Conservation (phyloP, 2,797 vertebrate species). For the Cygnus olor region DNA sequence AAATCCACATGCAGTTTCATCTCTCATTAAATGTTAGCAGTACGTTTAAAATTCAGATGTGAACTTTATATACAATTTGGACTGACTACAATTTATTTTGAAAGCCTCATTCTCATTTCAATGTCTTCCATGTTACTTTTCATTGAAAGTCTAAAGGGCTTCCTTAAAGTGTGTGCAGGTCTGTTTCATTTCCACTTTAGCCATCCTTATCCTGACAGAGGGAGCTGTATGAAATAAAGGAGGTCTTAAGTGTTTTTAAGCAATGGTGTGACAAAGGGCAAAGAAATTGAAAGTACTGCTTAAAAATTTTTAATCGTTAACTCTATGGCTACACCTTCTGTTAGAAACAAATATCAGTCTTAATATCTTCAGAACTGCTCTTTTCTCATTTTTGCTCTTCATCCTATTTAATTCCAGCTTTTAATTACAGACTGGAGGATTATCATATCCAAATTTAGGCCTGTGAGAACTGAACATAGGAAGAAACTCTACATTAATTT, state of each 20-base stretch:
- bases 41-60: neutral
- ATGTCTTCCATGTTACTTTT: neutral
- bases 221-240: neutral
- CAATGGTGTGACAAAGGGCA: neutral
- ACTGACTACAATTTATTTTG: neutral
- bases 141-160: neutral
- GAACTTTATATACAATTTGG: neutral
- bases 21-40: neutral
- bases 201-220: neutral
- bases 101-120: neutral
- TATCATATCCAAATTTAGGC: neutral
- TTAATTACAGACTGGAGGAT: neutral
- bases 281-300: neutral
- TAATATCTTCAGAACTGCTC: neutral
- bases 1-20: neutral
- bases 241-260: neutral
- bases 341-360: neutral
- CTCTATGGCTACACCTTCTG: neutral
- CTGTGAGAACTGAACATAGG: neutral
- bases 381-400: neutral
- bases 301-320: neutral
- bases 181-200: neutral
- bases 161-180: neutral
- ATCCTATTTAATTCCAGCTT: neutral
- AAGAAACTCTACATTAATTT: constrained; percentile 5